A percentile compares a stretch with the other conserved stretches of the same genome.
phyloP scores from a whole-genome alignment of 2,888 invertebrate genomes.

The Philonicus albiceps region DNA sequence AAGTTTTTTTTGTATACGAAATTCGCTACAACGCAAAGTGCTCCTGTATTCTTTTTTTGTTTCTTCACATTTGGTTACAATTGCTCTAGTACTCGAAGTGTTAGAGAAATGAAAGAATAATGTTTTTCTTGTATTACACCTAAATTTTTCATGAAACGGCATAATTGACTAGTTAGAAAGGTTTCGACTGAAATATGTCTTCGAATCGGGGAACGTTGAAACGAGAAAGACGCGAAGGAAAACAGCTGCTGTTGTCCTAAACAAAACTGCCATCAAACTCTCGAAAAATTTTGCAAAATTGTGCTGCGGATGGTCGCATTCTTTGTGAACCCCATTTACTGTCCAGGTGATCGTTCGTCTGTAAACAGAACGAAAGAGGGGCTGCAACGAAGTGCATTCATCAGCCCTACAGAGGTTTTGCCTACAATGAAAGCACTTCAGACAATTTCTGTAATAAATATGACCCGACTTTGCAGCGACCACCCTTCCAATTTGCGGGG shows the following conservation, averaged over 20 bases:
- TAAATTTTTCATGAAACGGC: neutral
- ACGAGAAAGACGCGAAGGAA: neutral
- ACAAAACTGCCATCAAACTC: neutral
- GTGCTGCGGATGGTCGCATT: neutral
- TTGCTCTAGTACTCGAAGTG: neutral
- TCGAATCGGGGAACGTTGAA: neutral
- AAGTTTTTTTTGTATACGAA: too few species aligned
- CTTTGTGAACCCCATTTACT: neutral
- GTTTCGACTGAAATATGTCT: neutral
- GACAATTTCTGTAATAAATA: slow-evolving; percentile 27
- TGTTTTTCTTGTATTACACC: neutral
- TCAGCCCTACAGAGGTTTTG: neutral
- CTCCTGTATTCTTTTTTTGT: neutral
- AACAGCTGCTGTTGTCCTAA: neutral
- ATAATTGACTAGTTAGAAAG: neutral
- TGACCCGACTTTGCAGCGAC: neutral
- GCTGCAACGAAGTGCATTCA: neutral
- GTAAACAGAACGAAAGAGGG: neutral
- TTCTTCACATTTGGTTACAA: neutral
- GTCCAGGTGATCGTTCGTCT: neutral
- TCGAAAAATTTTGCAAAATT: neutral
- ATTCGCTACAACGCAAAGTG: too few species aligned
- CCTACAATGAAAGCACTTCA: neutral
- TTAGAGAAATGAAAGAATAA: neutral
- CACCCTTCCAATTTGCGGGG: neutral